Percentiles rank a stretch among this genome's conserved stretches.
Evolutionary conservation across 2,113 vertebrate genomes (phyloP).

Genomic region (Dasyprocta punctata): DNA sequence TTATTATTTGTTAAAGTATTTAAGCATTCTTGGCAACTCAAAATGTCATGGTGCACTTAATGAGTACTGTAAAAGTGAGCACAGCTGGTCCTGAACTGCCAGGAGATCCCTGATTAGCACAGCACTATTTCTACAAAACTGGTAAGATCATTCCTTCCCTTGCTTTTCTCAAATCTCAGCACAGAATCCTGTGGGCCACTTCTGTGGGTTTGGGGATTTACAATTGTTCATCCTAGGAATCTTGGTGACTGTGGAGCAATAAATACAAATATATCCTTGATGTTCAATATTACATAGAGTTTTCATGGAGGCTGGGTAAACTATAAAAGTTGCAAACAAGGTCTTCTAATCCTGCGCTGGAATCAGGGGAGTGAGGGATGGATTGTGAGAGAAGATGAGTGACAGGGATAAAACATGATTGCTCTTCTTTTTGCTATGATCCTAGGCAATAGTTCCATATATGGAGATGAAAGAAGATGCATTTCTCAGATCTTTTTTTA

Average conservation of each 20-base stretch:
- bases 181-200: neutral
- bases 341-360: neutral
- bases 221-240: neutral
- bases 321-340: neutral
- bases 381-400: neutral
- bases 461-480: neutral
- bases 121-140: neutral
- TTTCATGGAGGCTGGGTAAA: neutral
- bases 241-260: neutral
- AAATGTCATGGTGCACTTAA: neutral
- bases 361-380: neutral
- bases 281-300: neutral
- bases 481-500: neutral
- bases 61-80: neutral
- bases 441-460: neutral
- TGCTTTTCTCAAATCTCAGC: neutral
- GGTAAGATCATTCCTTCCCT: neutral
- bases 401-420: neutral
- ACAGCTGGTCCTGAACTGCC: neutral
- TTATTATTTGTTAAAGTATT: conserved; percentile 43
- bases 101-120: neutral
- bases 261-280: neutral
- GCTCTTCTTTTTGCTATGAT: neutral
- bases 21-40: neutral
- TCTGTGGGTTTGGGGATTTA: neutral